These are phyloP conservation scores for Lutraria lutraria DNA, from an alignment of 2,888 invertebrate genomes.

Conservation along the genomic window DNA sequence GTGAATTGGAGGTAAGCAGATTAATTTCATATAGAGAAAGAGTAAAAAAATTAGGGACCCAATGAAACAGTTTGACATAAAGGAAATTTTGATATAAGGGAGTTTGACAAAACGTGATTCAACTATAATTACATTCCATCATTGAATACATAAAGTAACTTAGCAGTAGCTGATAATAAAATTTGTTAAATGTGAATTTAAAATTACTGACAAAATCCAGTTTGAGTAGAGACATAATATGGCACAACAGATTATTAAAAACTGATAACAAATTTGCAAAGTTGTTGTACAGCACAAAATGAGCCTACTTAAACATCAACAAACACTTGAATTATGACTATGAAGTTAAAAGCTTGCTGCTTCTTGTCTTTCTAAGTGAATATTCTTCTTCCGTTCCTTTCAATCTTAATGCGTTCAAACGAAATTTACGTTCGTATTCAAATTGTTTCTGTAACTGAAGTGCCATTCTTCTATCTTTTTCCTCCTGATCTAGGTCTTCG, in stretches of 20 bases:
- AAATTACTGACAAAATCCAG: too few relatives aligned
- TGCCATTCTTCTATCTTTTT: conserved; percentile 56
- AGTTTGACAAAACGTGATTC: too few relatives aligned
- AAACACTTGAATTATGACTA: not conserved
- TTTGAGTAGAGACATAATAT: not conserved
- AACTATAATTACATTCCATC: too few relatives aligned
- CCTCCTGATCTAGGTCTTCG: conserved; percentile 50
- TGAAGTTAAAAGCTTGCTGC: conserved; percentile 13
- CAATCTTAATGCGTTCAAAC: conserved; percentile 58
- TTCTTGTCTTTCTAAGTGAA: conserved; percentile 53
- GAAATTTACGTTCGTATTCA: conserved; percentile 61
- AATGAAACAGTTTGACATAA: too few relatives aligned
- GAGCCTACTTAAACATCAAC: not conserved
- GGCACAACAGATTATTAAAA: not conserved
- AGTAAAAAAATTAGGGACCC: too few relatives aligned
- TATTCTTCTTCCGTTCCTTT: conserved; percentile 63
- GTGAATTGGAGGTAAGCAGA: too few relatives aligned
- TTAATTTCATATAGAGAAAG: too few relatives aligned
- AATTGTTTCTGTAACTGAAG: conserved; percentile 64
- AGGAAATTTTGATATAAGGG: too few relatives aligned
- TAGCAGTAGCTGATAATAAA: too few relatives aligned
- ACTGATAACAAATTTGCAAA: too few relatives aligned
- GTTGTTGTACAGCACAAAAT: not conserved
- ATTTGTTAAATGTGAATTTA: too few relatives aligned
- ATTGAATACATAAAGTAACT: too few relatives aligned